These are phyloP conservation scores for Galeruca laticollis DNA, from an alignment of 2,888 invertebrate species.

Conservation along the genomic window DNA sequence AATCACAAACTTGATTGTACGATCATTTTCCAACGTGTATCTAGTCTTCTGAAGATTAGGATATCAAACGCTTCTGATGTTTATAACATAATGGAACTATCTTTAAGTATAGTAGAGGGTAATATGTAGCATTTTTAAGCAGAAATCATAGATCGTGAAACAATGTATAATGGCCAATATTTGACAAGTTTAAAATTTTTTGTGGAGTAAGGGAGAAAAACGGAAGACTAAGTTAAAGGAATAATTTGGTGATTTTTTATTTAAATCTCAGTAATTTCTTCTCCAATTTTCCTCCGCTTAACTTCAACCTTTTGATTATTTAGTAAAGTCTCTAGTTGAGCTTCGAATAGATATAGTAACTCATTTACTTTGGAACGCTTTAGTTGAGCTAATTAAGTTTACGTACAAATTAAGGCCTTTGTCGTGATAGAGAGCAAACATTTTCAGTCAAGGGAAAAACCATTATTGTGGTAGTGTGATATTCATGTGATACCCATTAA, in stretches of 20 bases:
- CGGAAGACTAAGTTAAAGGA: not conserved
- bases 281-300: not conserved
- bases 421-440: not conserved
- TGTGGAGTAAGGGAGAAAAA: too few species aligned
- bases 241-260: not conserved
- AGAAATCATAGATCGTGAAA: too few species aligned
- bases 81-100: too few species aligned
- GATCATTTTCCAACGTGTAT: too few species aligned
- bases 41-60: too few species aligned
- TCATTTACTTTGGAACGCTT: not conserved
- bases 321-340: not conserved
- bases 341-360: not conserved
- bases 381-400: not conserved
- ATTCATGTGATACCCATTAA: constrained; percentile 2
- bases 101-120: too few species aligned
- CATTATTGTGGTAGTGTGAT: not conserved
- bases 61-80: too few species aligned
- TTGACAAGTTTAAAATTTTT: too few species aligned
- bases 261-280: not conserved
- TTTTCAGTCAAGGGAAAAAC: not conserved
- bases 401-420: not conserved
- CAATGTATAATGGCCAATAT: too few species aligned
- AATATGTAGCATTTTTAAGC: too few species aligned
- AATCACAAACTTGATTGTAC: too few species aligned
- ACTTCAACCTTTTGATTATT: not conserved